These are phyloP conservation scores for Echinometra lucunter DNA, from an alignment of 53 echinoderm and acorn worm genomes.

Conservation along the genomic window DNA sequence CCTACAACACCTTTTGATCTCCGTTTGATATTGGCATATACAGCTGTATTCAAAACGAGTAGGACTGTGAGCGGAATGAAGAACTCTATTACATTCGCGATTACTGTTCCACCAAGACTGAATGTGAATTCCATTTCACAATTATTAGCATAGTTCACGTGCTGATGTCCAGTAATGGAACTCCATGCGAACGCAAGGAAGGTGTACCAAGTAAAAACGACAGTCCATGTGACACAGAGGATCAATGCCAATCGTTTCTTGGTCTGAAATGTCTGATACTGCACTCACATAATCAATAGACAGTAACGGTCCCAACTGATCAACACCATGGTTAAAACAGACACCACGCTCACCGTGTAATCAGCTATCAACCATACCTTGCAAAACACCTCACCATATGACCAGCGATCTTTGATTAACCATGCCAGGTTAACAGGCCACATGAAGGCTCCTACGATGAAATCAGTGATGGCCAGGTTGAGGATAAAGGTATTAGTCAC, in stretches of 20 bases:
- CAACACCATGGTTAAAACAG: slow-evolving; percentile 78
- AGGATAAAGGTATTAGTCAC: slow-evolving; percentile 82
- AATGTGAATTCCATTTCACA: slow-evolving; percentile 83
- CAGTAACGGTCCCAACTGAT: slow-evolving; percentile 94
- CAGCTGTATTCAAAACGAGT: slow-evolving; percentile 69
- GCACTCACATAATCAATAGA: slow-evolving; percentile 84
- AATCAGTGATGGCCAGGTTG: slow-evolving; percentile 82
- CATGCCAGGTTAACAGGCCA: slow-evolving; percentile 76
- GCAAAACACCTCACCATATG: slow-evolving; percentile 74
- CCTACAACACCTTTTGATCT: slow-evolving; percentile 76
- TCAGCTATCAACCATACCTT: slow-evolving; percentile 82
- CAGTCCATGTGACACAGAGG: slow-evolving; percentile 64
- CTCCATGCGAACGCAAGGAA: slow-evolving; percentile 75
- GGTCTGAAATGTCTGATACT: slow-evolving; percentile 79
- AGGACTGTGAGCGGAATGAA: slow-evolving; percentile 77
- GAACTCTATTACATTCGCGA: slow-evolving; percentile 75
- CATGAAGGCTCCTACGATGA: slow-evolving; percentile 76
- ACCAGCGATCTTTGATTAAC: slow-evolving; percentile 72
- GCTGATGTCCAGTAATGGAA: slow-evolving; percentile 36
- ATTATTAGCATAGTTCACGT: slow-evolving; percentile 5
- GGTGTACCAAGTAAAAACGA: slow-evolving; percentile 66
- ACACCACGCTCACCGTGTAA: slow-evolving; percentile 74
- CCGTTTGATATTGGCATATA: slow-evolving; percentile 83
- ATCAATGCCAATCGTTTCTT: slow-evolving; percentile 59
- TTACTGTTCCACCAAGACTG: slow-evolving; percentile 63